Percentiles rank a stretch among this genome's conserved stretches.
Conservation (phyloP, 1,140 invertebrate species). For the Sminthurides bifidus region DNA sequence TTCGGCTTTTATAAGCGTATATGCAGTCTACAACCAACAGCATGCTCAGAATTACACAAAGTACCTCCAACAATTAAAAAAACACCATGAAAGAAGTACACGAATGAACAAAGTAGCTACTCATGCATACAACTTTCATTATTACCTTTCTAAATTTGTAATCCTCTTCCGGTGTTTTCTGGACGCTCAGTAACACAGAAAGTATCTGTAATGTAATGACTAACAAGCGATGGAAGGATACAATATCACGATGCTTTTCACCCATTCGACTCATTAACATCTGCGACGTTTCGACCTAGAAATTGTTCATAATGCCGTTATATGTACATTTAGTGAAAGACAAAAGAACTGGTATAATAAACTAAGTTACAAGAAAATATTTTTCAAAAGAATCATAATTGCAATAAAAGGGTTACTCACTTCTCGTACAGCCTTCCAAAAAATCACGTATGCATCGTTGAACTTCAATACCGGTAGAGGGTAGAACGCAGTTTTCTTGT, state of each 20-base stretch:
- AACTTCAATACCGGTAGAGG: conserved; percentile 65
- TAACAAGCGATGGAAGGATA: conserved; percentile 65
- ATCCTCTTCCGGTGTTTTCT: conserved; percentile 26
- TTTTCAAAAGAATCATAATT: background rate
- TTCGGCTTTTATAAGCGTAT: conserved; percentile 61
- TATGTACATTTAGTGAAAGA: background rate
- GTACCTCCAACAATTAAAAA: too few relatives aligned
- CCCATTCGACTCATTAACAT: conserved; percentile 13
- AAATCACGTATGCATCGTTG: conserved; percentile 66
- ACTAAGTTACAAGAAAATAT: background rate
- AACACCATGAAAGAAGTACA: too few relatives aligned
- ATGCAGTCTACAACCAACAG: conserved; percentile 39
- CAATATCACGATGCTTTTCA: conserved; percentile 48
- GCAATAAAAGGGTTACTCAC: conserved; percentile 35
- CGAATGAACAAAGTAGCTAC: too few relatives aligned
- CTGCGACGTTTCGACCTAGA: conserved; percentile 20
- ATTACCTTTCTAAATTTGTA: conserved; percentile 33
- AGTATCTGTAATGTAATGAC: conserved; percentile 64
- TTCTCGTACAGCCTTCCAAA: conserved; percentile 62
- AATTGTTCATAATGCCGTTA: background rate
- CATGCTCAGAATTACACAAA: too few relatives aligned
- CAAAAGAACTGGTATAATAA: background rate
- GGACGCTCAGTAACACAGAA: conserved; percentile 35
- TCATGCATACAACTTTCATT: too few relatives aligned
- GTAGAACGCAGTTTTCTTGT: conserved; percentile 38